Evolutionary conservation across 2,888 invertebrate genomes (phyloP), one percentile per base, ranked within the genome.

Genomic region (Danaus chrysippus): DNA sequence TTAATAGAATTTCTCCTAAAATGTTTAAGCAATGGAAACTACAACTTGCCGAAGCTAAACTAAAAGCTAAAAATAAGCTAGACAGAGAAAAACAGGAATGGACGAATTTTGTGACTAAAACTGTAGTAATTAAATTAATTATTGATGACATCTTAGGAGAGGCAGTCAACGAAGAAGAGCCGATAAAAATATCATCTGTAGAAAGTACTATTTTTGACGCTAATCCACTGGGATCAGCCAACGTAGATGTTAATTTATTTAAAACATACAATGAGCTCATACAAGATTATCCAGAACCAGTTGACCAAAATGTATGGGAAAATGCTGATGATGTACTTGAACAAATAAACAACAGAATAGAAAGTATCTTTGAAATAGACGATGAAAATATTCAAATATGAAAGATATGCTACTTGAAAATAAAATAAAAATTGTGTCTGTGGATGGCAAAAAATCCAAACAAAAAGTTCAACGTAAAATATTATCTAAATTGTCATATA

Each of bases 141-240:
- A 73, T 77, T 12, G 81, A 86, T 46, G 87, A 88, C 57, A 70
- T 89, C 63, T 63, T 86, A 17, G 78, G 80, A 3, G 74, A 69
- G 74, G 42, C 17, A 17, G 49, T 73, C 42, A 56, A 56, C 52
- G 64, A 70, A n/a, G 64, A 70, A n/a, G 73, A 76, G 61, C 70
- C 70, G 44, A 3, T 61, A 44, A 67, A 66, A 59, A 63, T 23
- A 44, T 13, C 65, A 19, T 79, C 82, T 10, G 61, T 53, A 58
- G 85, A 86, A 66, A 92, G 92, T 61, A 78, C 83, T n/a, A 84
- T 85, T 43, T 85, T 86, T 10, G 92, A 92, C 70, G 85, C 89
- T 56, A 74, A 91, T 73, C 91, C 91, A 13, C 65, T 72, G 52
- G 85, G 81, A 42, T 75, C 79, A 56, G 59, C 68, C 15, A 77